phyloP scores from a whole-genome alignment of 2,888 invertebrate species.

The Athalia cordata region DNA sequence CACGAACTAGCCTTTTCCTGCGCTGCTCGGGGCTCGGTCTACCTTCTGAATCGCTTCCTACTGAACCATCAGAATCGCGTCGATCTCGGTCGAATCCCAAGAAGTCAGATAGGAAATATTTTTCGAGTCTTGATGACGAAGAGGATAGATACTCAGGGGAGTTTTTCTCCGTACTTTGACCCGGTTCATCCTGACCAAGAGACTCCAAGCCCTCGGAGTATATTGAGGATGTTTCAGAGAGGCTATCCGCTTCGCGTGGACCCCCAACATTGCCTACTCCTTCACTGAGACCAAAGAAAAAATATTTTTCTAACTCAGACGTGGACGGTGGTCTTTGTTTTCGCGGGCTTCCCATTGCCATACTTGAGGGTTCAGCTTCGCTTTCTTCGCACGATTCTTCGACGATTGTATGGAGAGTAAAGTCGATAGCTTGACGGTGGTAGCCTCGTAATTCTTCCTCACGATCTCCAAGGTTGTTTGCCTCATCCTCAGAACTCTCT shows the following conservation, averaged over 20 bases:
- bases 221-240: constrained; percentile 90
- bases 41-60: constrained; percentile 93
- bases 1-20: constrained; percentile 86
- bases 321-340: constrained; percentile 83
- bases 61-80: constrained; percentile 89
- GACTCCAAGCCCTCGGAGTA: constrained; percentile 90
- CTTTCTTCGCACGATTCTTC: constrained; percentile 97
- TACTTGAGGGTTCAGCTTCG: constrained; percentile 81
- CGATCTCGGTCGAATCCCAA: constrained; percentile 87
- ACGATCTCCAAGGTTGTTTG: constrained; percentile 76
- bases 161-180: constrained; percentile 76
- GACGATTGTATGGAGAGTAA: constrained; percentile 93
- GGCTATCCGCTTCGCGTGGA: constrained; percentile 73
- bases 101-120: constrained; percentile 91
- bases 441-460: constrained; percentile 90
- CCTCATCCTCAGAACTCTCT: constrained; percentile 82
- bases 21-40: constrained; percentile 91
- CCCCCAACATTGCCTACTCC: constrained; percentile 76
- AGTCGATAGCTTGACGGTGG: constrained; percentile 88
- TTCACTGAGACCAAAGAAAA: constrained; percentile 90
- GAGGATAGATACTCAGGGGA: constrained; percentile 82
- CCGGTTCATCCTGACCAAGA: constrained; percentile 77
- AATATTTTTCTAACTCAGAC: constrained; percentile 92
- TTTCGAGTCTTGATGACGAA: constrained; percentile 87
- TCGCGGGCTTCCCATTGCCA: constrained; percentile 70